phyloP scores from a whole-genome alignment of 2,113 vertebrate species.

The Athene noctua region DNA sequence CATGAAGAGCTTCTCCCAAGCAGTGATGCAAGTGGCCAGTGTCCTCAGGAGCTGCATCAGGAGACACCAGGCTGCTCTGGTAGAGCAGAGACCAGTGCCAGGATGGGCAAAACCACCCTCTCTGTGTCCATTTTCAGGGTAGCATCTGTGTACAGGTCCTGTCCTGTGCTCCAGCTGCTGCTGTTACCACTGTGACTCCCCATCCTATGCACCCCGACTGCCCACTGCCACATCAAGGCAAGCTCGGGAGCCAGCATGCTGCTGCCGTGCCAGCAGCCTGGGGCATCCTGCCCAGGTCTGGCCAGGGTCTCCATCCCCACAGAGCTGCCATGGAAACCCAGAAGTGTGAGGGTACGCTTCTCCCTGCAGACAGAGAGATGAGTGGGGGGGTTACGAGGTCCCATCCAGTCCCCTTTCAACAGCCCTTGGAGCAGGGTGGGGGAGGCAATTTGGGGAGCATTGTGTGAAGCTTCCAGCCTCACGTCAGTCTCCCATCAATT shows the following conservation, averaged over 20 bases:
- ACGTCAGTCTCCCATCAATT: neutral
- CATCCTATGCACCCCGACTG: neutral
- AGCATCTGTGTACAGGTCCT: neutral
- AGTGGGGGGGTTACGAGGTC: fast-evolving
- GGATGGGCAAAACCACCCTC: neutral
- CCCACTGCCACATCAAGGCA: neutral
- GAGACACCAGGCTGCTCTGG: neutral
- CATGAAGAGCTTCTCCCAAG: neutral
- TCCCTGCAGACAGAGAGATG: neutral
- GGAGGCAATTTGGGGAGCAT: neutral
- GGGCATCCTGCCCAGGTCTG: neutral
- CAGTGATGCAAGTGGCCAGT: neutral
- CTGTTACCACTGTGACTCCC: neutral
- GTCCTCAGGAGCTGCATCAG: neutral
- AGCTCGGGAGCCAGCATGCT: fast-evolving
- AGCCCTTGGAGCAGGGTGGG: neutral
- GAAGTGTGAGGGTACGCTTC: fast-evolving
- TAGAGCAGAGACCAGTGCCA: neutral
- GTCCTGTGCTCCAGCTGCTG: neutral
- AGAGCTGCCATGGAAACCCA: fast-evolving
- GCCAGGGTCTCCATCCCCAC: fast-evolving
- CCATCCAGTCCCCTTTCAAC: fast-evolving
- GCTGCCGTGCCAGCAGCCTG: neutral
- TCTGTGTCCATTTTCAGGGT: neutral
- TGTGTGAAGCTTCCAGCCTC: neutral